Conservation (phyloP, 2,113 vertebrate species). For the Nannobrachium achirus region DNA sequence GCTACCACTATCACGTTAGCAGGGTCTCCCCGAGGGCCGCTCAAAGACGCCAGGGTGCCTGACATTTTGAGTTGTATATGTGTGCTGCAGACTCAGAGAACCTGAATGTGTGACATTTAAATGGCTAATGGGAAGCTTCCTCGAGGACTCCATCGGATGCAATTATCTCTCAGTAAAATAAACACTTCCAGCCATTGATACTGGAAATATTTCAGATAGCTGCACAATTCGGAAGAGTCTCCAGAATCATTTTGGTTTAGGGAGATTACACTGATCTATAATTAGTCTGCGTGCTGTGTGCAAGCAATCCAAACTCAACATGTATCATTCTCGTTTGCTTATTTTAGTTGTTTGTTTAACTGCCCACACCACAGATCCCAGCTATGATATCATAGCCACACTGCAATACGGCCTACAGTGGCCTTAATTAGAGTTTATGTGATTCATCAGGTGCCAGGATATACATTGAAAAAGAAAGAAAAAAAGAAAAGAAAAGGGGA, state of each 20-base stretch:
- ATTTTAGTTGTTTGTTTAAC: slow-evolving; percentile 36
- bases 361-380: slow-evolving; percentile 39
- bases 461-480: not conserved
- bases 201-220: slow-evolving; percentile 30
- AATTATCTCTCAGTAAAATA: slow-evolving; percentile 35
- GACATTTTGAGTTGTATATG: not conserved
- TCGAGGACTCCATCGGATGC: not conserved
- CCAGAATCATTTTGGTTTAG: slow-evolving; percentile 5
- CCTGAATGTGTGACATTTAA: not conserved
- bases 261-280: slow-evolving; percentile 15
- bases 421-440: slow-evolving; percentile 24
- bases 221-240: slow-evolving; percentile 19
- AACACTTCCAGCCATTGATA: slow-evolving; percentile 26
- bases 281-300: slow-evolving; percentile 26
- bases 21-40: slow-evolving; percentile 4
- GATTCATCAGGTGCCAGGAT: slow-evolving; percentile 50
- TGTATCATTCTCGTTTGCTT: slow-evolving; percentile 30
- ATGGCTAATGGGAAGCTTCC: slow-evolving; percentile 17
- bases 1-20: slow-evolving; percentile 50
- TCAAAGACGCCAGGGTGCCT: slow-evolving; percentile 2
- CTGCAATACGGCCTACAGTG: slow-evolving; percentile 16
- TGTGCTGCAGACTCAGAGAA: too few relatives aligned
- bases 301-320: slow-evolving; percentile 37
- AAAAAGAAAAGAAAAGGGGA: too few relatives aligned
- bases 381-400: slow-evolving; percentile 54